Conservation (phyloP, 2,888 invertebrate species). For the Acrobasis consociella region DNA sequence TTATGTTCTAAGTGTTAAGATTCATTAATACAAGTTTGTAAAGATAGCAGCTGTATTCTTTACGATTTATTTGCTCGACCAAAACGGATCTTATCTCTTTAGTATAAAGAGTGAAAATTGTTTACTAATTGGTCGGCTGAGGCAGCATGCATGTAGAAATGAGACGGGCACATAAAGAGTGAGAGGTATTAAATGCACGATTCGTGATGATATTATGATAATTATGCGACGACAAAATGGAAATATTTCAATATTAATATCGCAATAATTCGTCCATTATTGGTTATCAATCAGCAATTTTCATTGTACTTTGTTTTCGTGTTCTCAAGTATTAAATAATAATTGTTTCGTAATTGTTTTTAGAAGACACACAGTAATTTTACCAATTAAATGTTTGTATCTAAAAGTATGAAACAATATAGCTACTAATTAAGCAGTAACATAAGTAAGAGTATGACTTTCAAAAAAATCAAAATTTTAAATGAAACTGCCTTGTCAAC, state of each 20-base stretch:
- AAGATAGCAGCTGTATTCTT: conserved; percentile 64
- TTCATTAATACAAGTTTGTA: conserved; percentile 38
- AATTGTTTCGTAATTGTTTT: neutral
- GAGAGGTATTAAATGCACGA: conserved; percentile 60
- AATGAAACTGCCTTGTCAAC: neutral
- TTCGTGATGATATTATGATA: conserved; percentile 71
- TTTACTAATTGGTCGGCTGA: conserved; percentile 67
- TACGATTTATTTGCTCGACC: conserved; percentile 50
- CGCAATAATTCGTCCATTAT: conserved; percentile 26
- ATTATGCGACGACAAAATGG: conserved; percentile 67
- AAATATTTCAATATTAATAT: conserved; percentile 54
- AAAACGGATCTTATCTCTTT: conserved; percentile 61
- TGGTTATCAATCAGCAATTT: conserved; percentile 6
- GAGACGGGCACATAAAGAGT: conserved; percentile 52
- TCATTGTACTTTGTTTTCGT: neutral
- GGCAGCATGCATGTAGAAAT: conserved; percentile 61
- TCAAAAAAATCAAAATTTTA: neutral
- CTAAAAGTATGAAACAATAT: too few relatives aligned
- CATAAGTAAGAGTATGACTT: too few relatives aligned
- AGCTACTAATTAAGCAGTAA: too few relatives aligned
- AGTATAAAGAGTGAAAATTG: conserved; percentile 55
- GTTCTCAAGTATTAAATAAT: neutral
- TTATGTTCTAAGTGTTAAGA: conserved; percentile 42
- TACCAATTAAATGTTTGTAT: too few relatives aligned
- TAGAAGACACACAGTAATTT: neutral